Conservation (phyloP, 2,113 vertebrate genomes). For the Azemiops feae region DNA sequence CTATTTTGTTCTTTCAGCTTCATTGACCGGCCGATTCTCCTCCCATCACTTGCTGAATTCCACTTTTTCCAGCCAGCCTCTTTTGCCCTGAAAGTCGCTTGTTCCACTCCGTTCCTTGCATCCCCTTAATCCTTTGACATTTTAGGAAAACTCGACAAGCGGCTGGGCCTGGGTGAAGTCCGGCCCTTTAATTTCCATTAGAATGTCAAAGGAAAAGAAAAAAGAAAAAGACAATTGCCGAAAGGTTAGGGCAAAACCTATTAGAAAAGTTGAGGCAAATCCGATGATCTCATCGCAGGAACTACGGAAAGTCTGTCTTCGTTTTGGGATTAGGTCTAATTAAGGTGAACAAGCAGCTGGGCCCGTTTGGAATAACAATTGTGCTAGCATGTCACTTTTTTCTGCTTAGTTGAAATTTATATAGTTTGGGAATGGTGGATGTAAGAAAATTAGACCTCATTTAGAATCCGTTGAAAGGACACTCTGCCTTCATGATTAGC, state of each 20-base stretch:
- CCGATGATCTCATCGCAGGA: slow-evolving; percentile 77
- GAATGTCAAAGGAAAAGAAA: slow-evolving; percentile 60
- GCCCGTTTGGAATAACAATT: slow-evolving; percentile 86
- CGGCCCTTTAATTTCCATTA: slow-evolving; percentile 67
- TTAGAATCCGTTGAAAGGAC: slow-evolving; percentile 86
- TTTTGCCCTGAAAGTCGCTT: neutral
- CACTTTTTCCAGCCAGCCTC: accelerated
- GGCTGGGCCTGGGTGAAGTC: slow-evolving; percentile 52
- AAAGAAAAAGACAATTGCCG: slow-evolving; percentile 65
- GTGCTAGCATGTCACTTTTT: slow-evolving; percentile 84
- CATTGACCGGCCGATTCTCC: neutral
- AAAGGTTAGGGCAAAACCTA: slow-evolving; percentile 81
- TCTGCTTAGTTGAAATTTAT: slow-evolving; percentile 88
- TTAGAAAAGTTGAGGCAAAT: slow-evolving; percentile 81
- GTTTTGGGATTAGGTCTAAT: slow-evolving; percentile 85
- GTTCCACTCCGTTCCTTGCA: slow-evolving; percentile 5
- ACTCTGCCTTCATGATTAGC: slow-evolving; percentile 84
- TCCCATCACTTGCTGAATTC: accelerated
- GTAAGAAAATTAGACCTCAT: slow-evolving; percentile 86
- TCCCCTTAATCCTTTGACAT: slow-evolving; percentile 56
- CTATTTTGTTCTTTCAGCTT: neutral
- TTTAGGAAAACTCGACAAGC: slow-evolving; percentile 41
- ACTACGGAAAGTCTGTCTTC: slow-evolving; percentile 78
- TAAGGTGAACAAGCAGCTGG: slow-evolving; percentile 84
- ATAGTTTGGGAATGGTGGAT: slow-evolving; percentile 84